Evolutionary conservation across 1,140 invertebrate species (phyloP), one percentile per base, ranked within the genome.

Genomic region (Aphelinus atriplicis): DNA sequence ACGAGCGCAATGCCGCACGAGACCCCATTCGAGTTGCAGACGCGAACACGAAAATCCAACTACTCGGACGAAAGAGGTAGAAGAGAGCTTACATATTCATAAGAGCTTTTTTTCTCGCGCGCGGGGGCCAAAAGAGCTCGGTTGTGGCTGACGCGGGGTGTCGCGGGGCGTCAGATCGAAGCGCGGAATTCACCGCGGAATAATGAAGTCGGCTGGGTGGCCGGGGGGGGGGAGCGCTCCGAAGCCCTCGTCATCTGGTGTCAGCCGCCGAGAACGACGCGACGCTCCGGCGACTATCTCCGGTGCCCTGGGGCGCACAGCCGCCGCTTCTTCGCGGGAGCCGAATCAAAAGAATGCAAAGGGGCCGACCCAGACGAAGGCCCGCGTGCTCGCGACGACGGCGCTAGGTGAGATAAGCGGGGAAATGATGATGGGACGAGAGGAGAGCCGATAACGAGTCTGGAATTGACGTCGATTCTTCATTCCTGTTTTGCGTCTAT

Each of bases 381-480:
- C 46, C 10, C 9, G 6, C 26, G 3, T 51, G 45, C 4, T 3
- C 7, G 66, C 46, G 55, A 1, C 7, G 55, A 3, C 7, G 51
- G n/a, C 50, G 53, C 51, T 9, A 53, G 47, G 26, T 26, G 26
- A 60, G 56, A 69, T 69, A 69, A 45, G 50, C 48, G 58, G 43
- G 55, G 26, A 46, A 26, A 26, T 48, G 47, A 9, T 4, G 56
- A 9, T 26, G 26, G 26, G 26, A 26, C 26, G 26, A 26, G 26
- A 7, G 56, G 26, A 45, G 56, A 57, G 43, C 46, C 66, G 64
- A 74, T 74, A 74, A 69, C 58, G 58, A 74, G 51, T 45, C 58
- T 63, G 3, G n/a, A 66, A 74, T 68, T 56, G 64, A 68, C 58
- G 72, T 62, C 64, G 45, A 74, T 63, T 74, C 64, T 69, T 69